Base-by-base conservation (phyloP, 2,888 invertebrate species). In the Tinea pellionella region DNA sequence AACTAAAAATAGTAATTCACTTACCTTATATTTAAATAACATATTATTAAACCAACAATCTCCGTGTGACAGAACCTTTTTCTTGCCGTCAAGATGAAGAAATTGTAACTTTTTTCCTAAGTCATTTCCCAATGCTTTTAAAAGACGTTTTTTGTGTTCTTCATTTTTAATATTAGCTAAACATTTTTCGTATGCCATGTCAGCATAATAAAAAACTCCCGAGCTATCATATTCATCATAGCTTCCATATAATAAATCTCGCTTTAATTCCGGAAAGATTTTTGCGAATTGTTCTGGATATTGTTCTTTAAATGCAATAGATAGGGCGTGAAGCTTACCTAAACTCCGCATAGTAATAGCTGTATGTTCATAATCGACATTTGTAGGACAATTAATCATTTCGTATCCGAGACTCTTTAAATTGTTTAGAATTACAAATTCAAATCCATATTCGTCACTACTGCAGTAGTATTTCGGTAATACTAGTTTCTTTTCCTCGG, bases 391-490 rank as follows among this genome's bases (percentile, higher is more conserved):
- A 9, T 8, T 30, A 42, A 37, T 41, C 51, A 59, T 43, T 8
- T 15, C 24, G 19, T 29, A 59, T 16, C 59, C 59, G 6, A 29
- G 2, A n/a, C 29, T 12, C 24, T 59, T 59, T 29, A 59, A 29
- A 59, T 59, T 59, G 12, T 59, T 41, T 29, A 59, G 47, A 43
- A 59, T 47, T 9, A 59, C n/a, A 16, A 59, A 59, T 59, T 59
- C 59, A 13, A n/a, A n/a, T 3, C 59, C 42, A 47, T 24, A 47
- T 59, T 59, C 59, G 24, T 30, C 29, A 30, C 30, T 59, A 11
- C 37, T 13, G 9, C 43, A 18, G 12, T 37, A 29, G 30, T 41
- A 59, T 59, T 59, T 47, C 2, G 47, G 24, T 19, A 59, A 47
- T n/a, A n/a, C 19, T 8, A 43, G 24, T 47, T 30, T 47, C 9